These are phyloP conservation scores for Sebastes steindachneri DNA, from an alignment of 2,797 vertebrate genomes.

Conservation along the genomic window DNA sequence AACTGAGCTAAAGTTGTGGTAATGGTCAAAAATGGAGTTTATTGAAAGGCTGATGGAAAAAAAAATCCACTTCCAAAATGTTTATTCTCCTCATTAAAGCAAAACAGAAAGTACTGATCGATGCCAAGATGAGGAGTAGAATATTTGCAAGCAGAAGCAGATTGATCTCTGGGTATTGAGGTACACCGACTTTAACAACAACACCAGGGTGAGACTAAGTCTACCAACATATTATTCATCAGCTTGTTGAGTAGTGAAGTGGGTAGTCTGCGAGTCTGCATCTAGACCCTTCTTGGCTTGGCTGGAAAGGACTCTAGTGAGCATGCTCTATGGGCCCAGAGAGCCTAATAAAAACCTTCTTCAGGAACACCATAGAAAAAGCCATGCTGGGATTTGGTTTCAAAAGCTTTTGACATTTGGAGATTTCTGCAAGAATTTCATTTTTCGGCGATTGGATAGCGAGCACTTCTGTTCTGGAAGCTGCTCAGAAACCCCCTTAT, in stretches of 20 bases:
- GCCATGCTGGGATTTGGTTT: too few relatives aligned
- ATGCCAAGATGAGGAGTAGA: neutral
- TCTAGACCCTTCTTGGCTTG: too few relatives aligned
- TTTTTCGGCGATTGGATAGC: too few relatives aligned
- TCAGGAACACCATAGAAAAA: too few relatives aligned
- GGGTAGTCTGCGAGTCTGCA: too few relatives aligned
- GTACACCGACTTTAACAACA: neutral
- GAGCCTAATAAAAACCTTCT: too few relatives aligned
- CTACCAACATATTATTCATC: neutral
- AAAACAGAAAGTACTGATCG: neutral
- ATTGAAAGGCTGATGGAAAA: neutral
- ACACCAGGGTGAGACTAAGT: neutral
- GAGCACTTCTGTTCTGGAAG: too few relatives aligned
- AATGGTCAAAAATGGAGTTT: neutral
- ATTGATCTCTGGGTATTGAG: neutral
- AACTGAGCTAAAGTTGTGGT: neutral
- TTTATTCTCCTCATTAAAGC: neutral
- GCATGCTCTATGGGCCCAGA: too few relatives aligned
- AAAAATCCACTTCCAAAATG: neutral
- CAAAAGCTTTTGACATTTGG: too few relatives aligned
- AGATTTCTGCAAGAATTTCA: too few relatives aligned
- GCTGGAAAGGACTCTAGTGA: too few relatives aligned
- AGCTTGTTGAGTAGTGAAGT: neutral
- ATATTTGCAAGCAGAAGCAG: neutral
- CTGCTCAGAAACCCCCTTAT: too few relatives aligned